A percentile compares a stretch with the other conserved stretches of the same genome.
These are phyloP conservation scores for Apis laboriosa DNA, from an alignment of 1,140 invertebrate species.

Conservation along the genomic window DNA sequence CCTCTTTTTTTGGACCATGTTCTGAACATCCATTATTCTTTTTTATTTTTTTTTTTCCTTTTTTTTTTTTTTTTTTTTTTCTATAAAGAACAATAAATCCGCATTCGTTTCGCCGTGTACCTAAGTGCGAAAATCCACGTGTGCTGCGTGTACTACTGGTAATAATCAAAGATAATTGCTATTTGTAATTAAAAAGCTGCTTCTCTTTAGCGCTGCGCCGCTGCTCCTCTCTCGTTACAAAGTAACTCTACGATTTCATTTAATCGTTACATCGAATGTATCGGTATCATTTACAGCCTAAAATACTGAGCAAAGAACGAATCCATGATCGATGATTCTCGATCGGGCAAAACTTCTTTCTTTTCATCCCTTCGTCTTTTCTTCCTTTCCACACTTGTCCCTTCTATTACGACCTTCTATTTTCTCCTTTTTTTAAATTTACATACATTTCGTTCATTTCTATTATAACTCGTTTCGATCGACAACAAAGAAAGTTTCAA, in stretches of 20 bases:
- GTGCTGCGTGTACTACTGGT: slow-evolving; percentile 59
- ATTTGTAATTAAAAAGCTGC: slow-evolving; percentile 61
- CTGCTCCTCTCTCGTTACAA: slow-evolving; percentile 38
- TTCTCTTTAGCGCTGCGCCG: slow-evolving; percentile 49
- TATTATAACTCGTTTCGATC: too few relatives aligned
- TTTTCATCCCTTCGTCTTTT: background rate
- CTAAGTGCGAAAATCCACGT: slow-evolving; percentile 65
- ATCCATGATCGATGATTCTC: slow-evolving; percentile 47
- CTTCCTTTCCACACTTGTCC: background rate
- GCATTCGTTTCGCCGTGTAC: slow-evolving; percentile 46
- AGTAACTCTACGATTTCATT: slow-evolving; percentile 52
- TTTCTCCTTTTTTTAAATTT: too few relatives aligned
- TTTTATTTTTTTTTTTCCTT: background rate
- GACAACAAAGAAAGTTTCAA: too few relatives aligned
- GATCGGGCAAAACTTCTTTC: background rate
- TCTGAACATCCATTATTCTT: background rate
- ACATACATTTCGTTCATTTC: too few relatives aligned
- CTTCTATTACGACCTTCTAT: too few relatives aligned
- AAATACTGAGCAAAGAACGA: slow-evolving; percentile 67
- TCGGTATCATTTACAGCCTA: slow-evolving; percentile 62
- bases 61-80: background rate
- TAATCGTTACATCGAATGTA: slow-evolving; percentile 63
- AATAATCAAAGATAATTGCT: slow-evolving; percentile 62
- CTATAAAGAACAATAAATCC: slow-evolving; percentile 26
- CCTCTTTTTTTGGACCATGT: background rate